Base-by-base conservation (phyloP, 2,797 vertebrate genomes). In the Myotis daubentonii region DNA sequence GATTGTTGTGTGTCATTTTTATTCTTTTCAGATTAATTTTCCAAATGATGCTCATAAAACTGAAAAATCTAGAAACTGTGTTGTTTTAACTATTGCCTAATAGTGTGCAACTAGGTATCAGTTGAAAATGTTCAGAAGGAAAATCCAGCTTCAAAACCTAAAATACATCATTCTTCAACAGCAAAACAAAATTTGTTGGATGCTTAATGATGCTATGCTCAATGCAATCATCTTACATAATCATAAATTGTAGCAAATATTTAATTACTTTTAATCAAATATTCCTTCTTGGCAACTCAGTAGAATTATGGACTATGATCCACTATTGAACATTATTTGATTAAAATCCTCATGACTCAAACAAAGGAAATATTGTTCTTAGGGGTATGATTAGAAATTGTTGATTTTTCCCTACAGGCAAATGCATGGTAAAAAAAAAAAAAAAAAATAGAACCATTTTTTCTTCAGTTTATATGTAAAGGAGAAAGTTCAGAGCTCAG, bases 61-160 rank as follows among this genome's bases (percentile, higher is more conserved):
- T 92, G 28, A 79, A 95, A 86, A 49, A 75, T 79, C 55, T 87
- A 89, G 65, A 96, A 87, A 47, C 65, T 79, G 16, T 79, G 23
- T 38, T 57, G 20, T 86, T 88, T 85, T 66, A 57, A 60, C 11
- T 38, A n/a, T 81, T 92, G 41, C 44, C 44, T 68, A 88, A 82
- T 49, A 66, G 20, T 38, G 51, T 92, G 25, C 44, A 57, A 20
- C 79, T 84, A 93, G 15, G 22, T 91, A 55, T 41, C 62, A 62
- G 20, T n/a, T 86, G 28, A 72, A 95, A 89, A 68, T 87, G 41
- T 94, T 71, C 57, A 66, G 41, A 89, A 87, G 79, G 66, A 91
- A 97, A 96, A 85, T 36, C 6, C 68, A 97, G 55, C 22, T 41
- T 91, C 62, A 76, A 80, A 87, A 89, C n/a, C 41, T 60, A 92